Percentiles rank a stretch among this genome's conserved stretches.
Evolutionary conservation across 1,140 invertebrate genomes (phyloP).

Genomic region (Pseudoatta argentina): DNA sequence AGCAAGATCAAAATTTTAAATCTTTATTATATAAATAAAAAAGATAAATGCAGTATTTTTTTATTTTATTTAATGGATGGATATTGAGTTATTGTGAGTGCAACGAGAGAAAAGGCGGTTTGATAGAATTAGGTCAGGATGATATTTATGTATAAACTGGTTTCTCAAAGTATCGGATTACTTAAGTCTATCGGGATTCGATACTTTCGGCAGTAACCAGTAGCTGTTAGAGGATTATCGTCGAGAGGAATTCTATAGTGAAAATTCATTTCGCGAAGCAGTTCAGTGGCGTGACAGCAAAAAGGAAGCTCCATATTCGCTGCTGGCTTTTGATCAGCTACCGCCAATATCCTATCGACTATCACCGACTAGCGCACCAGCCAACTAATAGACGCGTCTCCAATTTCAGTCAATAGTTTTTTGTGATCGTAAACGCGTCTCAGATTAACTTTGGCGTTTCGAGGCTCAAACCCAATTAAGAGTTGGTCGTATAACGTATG

Average conservation of each 20-base stretch:
- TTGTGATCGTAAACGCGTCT: conserved; percentile 83
- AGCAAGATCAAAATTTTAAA: background rate
- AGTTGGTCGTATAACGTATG: conserved; percentile 72
- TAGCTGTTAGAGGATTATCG: conserved; percentile 82
- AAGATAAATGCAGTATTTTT: background rate
- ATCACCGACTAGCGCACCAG: conserved; percentile 67
- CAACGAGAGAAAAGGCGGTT: background rate
- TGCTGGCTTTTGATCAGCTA: conserved; percentile 77
- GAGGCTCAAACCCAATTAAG: conserved; percentile 80
- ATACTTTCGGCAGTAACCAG: conserved; percentile 77
- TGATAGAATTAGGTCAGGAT: conserved; percentile 34
- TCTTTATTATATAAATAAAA: background rate
- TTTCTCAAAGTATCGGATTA: conserved; percentile 61
- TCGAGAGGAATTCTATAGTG: conserved; percentile 80
- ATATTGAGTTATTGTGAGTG: conserved; percentile 5
- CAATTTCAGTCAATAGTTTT: conserved; percentile 84
- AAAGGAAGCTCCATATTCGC: conserved; percentile 20
- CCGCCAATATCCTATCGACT: conserved; percentile 78
- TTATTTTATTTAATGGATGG: background rate
- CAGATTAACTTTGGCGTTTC: conserved; percentile 78
- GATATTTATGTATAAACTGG: conserved; percentile 41
- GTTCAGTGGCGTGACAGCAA: conserved; percentile 45
- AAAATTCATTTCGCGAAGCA: conserved; percentile 79
- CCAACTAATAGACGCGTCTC: conserved; percentile 78
- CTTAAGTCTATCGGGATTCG: conserved; percentile 43